Evolutionary conservation across 2,797 vertebrate genomes (phyloP).

Genomic region (Manis pentadactyla): DNA sequence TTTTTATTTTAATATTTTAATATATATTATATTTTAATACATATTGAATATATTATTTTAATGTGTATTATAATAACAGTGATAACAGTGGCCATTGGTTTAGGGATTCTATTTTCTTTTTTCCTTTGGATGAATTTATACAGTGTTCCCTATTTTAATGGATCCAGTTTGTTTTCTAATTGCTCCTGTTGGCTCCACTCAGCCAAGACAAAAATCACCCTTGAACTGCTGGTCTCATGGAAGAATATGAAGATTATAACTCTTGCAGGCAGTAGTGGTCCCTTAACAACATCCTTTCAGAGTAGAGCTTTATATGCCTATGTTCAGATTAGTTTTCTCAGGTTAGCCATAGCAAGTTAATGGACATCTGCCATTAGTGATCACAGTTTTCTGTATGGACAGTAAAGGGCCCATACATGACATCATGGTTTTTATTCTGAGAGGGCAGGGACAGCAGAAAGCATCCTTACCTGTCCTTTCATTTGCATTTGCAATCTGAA

Average conservation of each 20-base stretch:
- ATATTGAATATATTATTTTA: too few relatives aligned
- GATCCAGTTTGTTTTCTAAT: neutral
- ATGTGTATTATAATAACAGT: too few relatives aligned
- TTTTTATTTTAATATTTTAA: too few relatives aligned
- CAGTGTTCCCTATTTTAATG: neutral
- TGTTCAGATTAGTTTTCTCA: slow-evolving; percentile 20
- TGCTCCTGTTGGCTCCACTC: neutral
- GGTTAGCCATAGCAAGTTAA: neutral
- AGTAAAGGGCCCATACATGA: neutral
- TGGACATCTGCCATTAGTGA: neutral
- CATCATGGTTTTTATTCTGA: neutral
- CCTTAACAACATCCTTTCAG: neutral
- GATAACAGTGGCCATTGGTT: neutral
- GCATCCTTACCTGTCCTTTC: neutral
- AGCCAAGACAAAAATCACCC: neutral
- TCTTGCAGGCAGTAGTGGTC: neutral
- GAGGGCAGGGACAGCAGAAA: neutral
- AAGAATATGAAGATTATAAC: neutral
- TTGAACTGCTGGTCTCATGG: neutral
- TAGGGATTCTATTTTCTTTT: neutral
- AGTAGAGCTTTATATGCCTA: neutral
- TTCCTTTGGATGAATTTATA: neutral
- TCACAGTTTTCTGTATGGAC: neutral
- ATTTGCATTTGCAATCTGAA: neutral
- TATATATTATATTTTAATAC: too few relatives aligned